These are phyloP conservation scores for Nyctalus aviator DNA, from an alignment of 2,797 vertebrate species.

Conservation along the genomic window DNA sequence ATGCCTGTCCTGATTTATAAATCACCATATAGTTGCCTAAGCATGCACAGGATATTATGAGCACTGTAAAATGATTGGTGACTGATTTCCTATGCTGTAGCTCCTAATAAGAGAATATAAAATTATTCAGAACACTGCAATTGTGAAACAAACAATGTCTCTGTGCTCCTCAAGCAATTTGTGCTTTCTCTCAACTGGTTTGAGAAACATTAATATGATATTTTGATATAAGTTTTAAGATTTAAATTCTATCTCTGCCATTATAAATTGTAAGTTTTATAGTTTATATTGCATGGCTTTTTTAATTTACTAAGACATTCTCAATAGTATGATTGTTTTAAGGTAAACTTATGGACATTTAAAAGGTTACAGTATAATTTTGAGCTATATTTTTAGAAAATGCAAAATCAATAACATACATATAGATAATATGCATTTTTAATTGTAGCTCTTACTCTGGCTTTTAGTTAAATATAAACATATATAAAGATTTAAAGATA, in stretches of 20 bases:
- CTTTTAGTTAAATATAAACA: background rate
- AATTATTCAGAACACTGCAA: slow-evolving; percentile 23
- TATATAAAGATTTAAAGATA: background rate
- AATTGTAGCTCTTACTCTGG: background rate
- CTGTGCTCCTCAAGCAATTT: slow-evolving; percentile 14
- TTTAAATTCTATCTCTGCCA: slow-evolving; percentile 11
- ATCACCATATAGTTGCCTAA: slow-evolving; percentile 72
- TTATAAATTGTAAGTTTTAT: background rate
- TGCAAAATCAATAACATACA: background rate
- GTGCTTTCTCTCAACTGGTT: background rate
- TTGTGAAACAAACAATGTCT: slow-evolving; percentile 57
- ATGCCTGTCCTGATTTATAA: slow-evolving; percentile 81
- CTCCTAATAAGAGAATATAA: slow-evolving; percentile 68
- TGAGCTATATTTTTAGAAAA: background rate
- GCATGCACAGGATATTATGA: slow-evolving; percentile 57
- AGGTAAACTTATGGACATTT: background rate
- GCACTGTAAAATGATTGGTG: slow-evolving; percentile 72
- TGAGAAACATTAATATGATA: background rate
- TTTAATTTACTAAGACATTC: background rate
- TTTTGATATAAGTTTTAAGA: slow-evolving; percentile 25
- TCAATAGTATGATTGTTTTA: background rate
- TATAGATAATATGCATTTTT: background rate
- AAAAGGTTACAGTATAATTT: slow-evolving; percentile 7
- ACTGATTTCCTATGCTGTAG: slow-evolving; percentile 48
- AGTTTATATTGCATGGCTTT: background rate